Conservation (phyloP, 2,888 invertebrate species). For the Ochropleura plecta region DNA sequence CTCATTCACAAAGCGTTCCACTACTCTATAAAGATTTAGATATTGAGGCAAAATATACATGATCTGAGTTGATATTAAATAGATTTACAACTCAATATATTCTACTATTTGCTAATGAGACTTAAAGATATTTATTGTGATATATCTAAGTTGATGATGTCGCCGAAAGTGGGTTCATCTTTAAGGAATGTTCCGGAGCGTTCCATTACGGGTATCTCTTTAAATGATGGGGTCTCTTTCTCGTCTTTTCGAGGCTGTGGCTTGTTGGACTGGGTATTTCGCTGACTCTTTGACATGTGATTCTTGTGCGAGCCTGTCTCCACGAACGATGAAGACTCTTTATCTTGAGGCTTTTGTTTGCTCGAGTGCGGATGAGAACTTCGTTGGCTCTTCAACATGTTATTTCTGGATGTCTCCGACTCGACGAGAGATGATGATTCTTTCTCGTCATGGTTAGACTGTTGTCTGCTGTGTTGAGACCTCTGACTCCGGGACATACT, state of each 20-base stretch:
- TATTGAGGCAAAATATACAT: slow-evolving; percentile 42
- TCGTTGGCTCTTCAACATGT: slow-evolving; percentile 43
- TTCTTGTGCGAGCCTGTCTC: slow-evolving; percentile 62
- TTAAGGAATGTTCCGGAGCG: slow-evolving; percentile 94
- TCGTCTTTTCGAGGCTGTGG: slow-evolving; percentile 40
- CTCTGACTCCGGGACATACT: slow-evolving; percentile 46
- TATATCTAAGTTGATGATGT: slow-evolving; percentile 77
- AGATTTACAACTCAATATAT: slow-evolving; percentile 38
- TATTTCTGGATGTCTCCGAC: slow-evolving; percentile 47
- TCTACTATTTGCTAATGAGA: slow-evolving; percentile 33
- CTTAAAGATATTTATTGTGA: slow-evolving; percentile 65
- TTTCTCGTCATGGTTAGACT: slow-evolving; percentile 43
- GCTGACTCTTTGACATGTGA: slow-evolving; percentile 40
- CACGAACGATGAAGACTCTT: slow-evolving; percentile 14
- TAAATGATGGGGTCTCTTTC: slow-evolving; percentile 48
- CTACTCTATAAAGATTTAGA: slow-evolving; percentile 15
- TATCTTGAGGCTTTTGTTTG: slow-evolving; percentile 45
- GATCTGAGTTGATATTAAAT: slow-evolving; percentile 48
- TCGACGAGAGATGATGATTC: slow-evolving; percentile 49
- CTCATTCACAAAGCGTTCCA: neutral
- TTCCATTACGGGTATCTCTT: slow-evolving; percentile 82
- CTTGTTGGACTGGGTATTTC: slow-evolving; percentile 50
- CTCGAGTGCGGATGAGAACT: slow-evolving; percentile 40
- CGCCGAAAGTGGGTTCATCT: slow-evolving; percentile 92
- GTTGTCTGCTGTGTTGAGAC: slow-evolving; percentile 49